Base-by-base conservation (phyloP, 1,140 invertebrate genomes). In the Diprion similis region DNA sequence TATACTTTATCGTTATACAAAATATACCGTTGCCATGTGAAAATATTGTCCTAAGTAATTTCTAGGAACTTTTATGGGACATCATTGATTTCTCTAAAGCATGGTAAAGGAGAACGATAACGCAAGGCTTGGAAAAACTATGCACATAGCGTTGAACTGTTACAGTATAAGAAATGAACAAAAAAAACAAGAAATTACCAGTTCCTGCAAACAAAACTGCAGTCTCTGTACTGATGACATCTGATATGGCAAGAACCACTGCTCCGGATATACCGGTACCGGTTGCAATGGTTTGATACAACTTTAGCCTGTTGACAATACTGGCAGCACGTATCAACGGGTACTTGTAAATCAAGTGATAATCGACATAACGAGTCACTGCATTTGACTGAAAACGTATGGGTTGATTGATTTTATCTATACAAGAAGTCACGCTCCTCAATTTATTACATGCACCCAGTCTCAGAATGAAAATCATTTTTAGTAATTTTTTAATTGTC, bases 261-360 rank as follows among this genome's bases (percentile, higher is more conserved):
- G 13, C 4, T 2, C 37, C 9, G 17, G 79, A 76, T 10, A 76
- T 18, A 10, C 1, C 0, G 10, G 0, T n/a, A 9, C 15, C 67
- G 0, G 0, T 1, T 0, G 46, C 0, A 37, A 79, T 4, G 6
- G 77, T 77, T 11, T 46, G 8, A 19, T 37, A 51, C 11, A 48
- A 64, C 48, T 83, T 83, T 1, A 73, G 0, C 68, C 51, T 8
- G 64, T 81, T 82, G 2, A 81, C 10, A 10, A 19, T 0, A 10
- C 24, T 46, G 8, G 37, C 7, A 8, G 8, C 9, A 3, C 4
- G 66, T 7, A 78, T 24, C 1, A 37, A 13, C 10, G 80, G 70
- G 65, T 79, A 75, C 0, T 8, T 51, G 46, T 81, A 83, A 0
- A 83, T 65, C n/a, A 78, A 0, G 46, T 76, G 59, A 19, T 81